Percentiles rank a stretch among this genome's conserved stretches.
Evolutionary conservation across 2,113 vertebrate species (phyloP).

Genomic region (Ciconia boyciana): DNA sequence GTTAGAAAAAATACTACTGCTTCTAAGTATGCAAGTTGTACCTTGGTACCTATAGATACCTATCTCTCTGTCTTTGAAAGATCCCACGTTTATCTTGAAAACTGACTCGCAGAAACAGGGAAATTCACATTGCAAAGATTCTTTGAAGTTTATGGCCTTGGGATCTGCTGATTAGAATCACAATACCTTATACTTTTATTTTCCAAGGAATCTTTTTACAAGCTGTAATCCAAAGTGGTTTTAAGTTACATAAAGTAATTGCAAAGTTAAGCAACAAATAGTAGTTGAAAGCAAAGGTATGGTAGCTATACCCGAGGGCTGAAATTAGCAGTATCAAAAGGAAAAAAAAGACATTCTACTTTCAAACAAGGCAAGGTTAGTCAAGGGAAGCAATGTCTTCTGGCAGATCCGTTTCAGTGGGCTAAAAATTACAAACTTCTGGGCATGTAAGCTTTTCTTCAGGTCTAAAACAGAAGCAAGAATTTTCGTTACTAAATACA

Average conservation of each 20-base stretch:
- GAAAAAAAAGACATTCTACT: neutral
- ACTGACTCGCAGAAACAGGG: neutral
- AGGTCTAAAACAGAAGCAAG: neutral
- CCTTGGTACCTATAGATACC: neutral
- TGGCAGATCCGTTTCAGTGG: neutral
- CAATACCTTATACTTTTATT: neutral
- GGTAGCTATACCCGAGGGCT: neutral
- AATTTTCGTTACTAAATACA: neutral
- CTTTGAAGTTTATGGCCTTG: constrained; percentile 45
- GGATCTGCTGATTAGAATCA: constrained; percentile 36
- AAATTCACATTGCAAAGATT: constrained; percentile 46
- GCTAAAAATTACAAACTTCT: neutral
- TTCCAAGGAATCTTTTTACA: constrained; percentile 11
- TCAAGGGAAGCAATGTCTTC: neutral
- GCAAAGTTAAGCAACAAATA: constrained; percentile 13
- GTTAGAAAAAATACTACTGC: neutral
- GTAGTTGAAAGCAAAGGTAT: neutral
- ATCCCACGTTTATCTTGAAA: constrained; percentile 16
- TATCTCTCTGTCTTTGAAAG: constrained; percentile 15
- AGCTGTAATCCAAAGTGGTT: neutral
- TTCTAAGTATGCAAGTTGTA: neutral
- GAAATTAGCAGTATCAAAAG: neutral
- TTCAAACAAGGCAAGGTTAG: neutral
- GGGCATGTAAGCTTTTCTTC: neutral
- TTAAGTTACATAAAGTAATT: constrained; percentile 22